A percentile compares a stretch with the other conserved stretches of the same genome.
Conservation (phyloP, 2,888 invertebrate species). For the Polylopha cassiicola region DNA sequence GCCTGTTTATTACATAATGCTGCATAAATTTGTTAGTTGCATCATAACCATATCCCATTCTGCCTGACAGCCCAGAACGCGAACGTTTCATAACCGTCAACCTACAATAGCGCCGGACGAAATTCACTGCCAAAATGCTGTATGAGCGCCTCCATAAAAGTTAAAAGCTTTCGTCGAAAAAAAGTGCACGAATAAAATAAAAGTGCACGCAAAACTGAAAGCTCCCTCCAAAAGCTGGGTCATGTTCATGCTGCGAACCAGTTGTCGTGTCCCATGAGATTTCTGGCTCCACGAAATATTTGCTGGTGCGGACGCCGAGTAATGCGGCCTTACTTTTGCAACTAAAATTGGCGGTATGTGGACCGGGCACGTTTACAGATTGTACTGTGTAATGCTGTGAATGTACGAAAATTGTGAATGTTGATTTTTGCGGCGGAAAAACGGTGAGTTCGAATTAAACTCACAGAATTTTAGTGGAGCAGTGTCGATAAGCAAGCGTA, state of each 20-base stretch:
- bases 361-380: constrained; percentile 10
- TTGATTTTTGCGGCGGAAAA: neutral
- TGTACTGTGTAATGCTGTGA: constrained; percentile 12
- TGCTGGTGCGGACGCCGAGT: constrained; percentile 39
- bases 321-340: constrained; percentile 37
- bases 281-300: constrained; percentile 50
- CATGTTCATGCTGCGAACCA: constrained; percentile 41
- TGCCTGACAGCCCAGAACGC: constrained; percentile 18
- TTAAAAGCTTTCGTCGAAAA: constrained; percentile 72
- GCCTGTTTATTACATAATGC: constrained; percentile 1
- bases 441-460: too few species aligned
- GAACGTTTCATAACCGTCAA: constrained; percentile 25
- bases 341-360: constrained; percentile 14
- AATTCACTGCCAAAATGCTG: constrained; percentile 54
- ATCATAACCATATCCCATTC: constrained; percentile 17
- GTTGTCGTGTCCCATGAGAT: constrained; percentile 58
- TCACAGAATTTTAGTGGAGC: too few species aligned
- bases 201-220: constrained; percentile 56
- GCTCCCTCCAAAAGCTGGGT: constrained; percentile 46
- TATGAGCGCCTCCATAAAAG: constrained; percentile 62
- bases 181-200: constrained; percentile 55
- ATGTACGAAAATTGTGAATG: constrained; percentile 3
- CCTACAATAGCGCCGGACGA: constrained; percentile 34
- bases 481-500: too few species aligned
- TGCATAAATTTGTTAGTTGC: constrained; percentile 18